Conservation (phyloP, 2,797 vertebrate species). For the Petrocephalus schoutedeni region DNA sequence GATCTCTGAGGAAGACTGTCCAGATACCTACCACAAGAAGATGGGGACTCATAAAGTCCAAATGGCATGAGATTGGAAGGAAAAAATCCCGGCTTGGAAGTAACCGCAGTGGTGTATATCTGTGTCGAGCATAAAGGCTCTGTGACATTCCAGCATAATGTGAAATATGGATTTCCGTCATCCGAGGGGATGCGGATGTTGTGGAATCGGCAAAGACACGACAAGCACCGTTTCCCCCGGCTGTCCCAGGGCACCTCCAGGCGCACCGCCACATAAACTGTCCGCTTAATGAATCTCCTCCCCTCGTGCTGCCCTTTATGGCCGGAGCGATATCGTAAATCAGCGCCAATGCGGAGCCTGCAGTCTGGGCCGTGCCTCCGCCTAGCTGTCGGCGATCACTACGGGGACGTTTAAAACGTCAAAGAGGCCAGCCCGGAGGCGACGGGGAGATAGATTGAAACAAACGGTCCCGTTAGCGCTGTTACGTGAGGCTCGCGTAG, state of each 20-base stretch:
- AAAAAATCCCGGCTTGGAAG: conserved; percentile 42
- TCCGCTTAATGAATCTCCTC: conserved; percentile 61
- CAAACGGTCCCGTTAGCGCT: conserved; percentile 24
- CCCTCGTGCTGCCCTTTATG: conserved; percentile 52
- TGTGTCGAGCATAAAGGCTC: conserved; percentile 30
- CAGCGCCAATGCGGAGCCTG: conserved; percentile 54
- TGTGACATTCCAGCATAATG: conserved; percentile 30
- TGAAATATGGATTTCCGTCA: conserved; percentile 45
- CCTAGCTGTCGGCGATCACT: conserved; percentile 44
- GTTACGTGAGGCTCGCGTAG: not conserved
- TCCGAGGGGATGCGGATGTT: conserved; percentile 36
- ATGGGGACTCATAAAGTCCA: conserved; percentile 40
- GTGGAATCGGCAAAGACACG: conserved; percentile 27
- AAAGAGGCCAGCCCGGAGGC: conserved; percentile 33
- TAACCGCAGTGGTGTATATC: conserved; percentile 35
- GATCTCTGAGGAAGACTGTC: not conserved
- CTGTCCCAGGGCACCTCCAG: conserved; percentile 51
- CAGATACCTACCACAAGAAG: conserved; percentile 45
- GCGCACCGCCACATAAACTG: conserved; percentile 58
- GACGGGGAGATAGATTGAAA: conserved; percentile 35
- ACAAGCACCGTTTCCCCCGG: conserved; percentile 59
- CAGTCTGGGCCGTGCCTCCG: conserved; percentile 33
- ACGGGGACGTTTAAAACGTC: conserved; percentile 40
- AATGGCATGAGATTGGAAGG: not conserved
- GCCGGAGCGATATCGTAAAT: conserved; percentile 61